Base-by-base conservation (phyloP, 2,888 invertebrate species). In the Hypena proboscidalis region DNA sequence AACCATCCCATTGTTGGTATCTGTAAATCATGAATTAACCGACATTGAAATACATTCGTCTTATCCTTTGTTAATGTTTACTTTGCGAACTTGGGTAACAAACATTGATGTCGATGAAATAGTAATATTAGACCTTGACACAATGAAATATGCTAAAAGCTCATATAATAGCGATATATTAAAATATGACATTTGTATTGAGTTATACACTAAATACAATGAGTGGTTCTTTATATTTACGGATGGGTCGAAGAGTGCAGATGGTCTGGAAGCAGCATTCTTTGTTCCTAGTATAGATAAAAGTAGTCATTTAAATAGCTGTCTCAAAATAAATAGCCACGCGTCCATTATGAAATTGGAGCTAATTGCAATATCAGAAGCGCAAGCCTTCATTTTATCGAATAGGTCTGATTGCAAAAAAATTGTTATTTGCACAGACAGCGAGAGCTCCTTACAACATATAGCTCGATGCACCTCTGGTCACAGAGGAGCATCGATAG, bases 221-320 rank as follows among this genome's bases (percentile, higher is more conserved):
- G 22, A n/a, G 1, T 32, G 32, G 32, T 7, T 22, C 4, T 3
- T 1, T 5, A 32, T 32, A 21, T 32, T 32, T 32, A 32, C 32
- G 13, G 32, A 32, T 32, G 32, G 32, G 5, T 32, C 32, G 22
- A 32, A 32, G 22, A 22, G 32, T 22, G 22, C 8, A 32, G 32
- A 32, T 8, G 22, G 32, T n/a, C 8, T 4, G 5, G 32, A 21
- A 6, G 13, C 22, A 1, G 32, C 32, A 1, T 21, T 8, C 13
- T 32, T 21, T 32, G 11, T 32, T 4, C 13, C 22, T 14, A 21
- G 4, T 13, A 1, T 4, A 21, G 6, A 8, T 13, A 0, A n/a
- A n/a, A n/a, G n/a, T n/a, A n/a, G n/a, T n/a, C n/a, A n/a, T n/a
- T n/a, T n/a, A n/a, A n/a, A n/a, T 9, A 21, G 6, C 14, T 11